phyloP scores from a whole-genome alignment of 2,797 vertebrate genomes.

The Sebastes umbrosus region DNA sequence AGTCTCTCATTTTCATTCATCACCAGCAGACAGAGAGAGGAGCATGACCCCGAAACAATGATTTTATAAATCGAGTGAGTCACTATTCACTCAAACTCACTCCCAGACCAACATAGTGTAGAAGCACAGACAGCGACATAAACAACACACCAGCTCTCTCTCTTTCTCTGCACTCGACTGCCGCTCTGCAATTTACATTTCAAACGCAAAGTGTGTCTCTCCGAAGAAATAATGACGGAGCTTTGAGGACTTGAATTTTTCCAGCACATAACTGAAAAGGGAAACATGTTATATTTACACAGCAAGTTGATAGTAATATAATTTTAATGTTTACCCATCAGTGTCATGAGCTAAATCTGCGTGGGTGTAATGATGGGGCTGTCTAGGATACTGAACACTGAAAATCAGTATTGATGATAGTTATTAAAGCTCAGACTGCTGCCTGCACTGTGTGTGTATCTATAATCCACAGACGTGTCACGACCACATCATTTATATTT shows the following conservation, averaged over 20 bases:
- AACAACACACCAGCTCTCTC: background rate
- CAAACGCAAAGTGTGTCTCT: slow-evolving; percentile 13
- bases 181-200: slow-evolving; percentile 37
- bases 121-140: background rate
- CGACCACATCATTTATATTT: slow-evolving; percentile 14
- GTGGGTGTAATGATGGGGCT: slow-evolving; percentile 42
- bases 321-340: slow-evolving; percentile 31
- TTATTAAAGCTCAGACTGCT: slow-evolving; percentile 49
- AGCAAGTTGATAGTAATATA: background rate
- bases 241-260: slow-evolving; percentile 22
- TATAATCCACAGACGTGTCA: slow-evolving; percentile 15
- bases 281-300: background rate
- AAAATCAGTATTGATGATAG: slow-evolving; percentile 54
- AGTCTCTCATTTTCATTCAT: background rate
- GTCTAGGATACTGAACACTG: slow-evolving; percentile 31
- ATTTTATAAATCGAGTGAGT: slow-evolving; percentile 15
- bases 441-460: background rate
- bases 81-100: slow-evolving; percentile 2
- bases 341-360: slow-evolving; percentile 1
- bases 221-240: slow-evolving; percentile 21
- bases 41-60: slow-evolving; percentile 11
- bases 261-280: background rate
- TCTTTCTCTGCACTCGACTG: background rate
- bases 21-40: background rate
- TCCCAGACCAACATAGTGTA: background rate